Percentiles rank a stretch among this genome's conserved stretches.
Evolutionary conservation across 1,140 invertebrate genomes (phyloP).

Genomic region (Manduca sexta): DNA sequence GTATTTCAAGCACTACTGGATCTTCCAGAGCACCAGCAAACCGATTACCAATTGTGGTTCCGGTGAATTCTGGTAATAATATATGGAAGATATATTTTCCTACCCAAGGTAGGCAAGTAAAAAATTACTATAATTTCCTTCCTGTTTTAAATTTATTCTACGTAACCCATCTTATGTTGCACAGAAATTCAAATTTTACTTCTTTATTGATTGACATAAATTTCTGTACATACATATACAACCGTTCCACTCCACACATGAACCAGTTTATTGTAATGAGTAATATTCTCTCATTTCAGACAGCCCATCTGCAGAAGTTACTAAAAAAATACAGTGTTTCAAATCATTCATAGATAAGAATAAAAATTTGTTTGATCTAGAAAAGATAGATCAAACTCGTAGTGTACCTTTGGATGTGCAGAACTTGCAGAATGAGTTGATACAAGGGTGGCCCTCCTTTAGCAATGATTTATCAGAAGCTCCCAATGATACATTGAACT

Average conservation of each 20-base stretch:
- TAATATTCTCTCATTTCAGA: constrained; percentile 58
- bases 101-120: constrained; percentile 72
- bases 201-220: neutral
- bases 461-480: constrained; percentile 77
- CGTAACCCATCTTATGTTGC: neutral
- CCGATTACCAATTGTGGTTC: constrained; percentile 44
- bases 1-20: constrained; percentile 24
- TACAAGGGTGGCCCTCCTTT: constrained; percentile 76
- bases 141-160: too few relatives aligned
- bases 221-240: neutral
- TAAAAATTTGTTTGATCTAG: constrained; percentile 69
- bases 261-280: too few relatives aligned
- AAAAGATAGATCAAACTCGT: constrained; percentile 77
- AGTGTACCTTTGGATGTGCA: constrained; percentile 79
- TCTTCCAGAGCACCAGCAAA: constrained; percentile 53
- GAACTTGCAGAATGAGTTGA: constrained; percentile 75
- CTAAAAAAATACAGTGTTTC: constrained; percentile 71
- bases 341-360: constrained; percentile 74
- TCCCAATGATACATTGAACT: constrained; percentile 77
- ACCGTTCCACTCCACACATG: too few relatives aligned
- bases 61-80: constrained; percentile 64
- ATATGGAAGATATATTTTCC: constrained; percentile 82
- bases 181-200: neutral
- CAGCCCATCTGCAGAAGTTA: constrained; percentile 63
- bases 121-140: neutral